Conservation (phyloP, 1,140 invertebrate species). For the Plodia interpunctella region DNA sequence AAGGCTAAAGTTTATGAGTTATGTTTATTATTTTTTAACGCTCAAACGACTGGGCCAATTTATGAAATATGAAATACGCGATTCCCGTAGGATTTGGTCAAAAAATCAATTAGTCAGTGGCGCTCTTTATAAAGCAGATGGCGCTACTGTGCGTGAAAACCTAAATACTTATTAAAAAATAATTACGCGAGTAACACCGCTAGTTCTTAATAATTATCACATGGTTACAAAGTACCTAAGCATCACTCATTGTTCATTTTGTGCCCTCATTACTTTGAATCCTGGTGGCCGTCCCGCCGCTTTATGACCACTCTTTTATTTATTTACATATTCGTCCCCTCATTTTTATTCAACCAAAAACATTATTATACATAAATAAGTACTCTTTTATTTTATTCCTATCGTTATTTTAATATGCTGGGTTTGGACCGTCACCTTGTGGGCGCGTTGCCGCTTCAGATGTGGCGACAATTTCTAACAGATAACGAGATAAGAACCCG, state of each 20-base stretch:
- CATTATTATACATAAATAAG: conserved; percentile 72
- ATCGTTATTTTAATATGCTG: conserved; percentile 65
- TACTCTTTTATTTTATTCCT: conserved; percentile 66
- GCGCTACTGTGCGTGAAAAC: no score
- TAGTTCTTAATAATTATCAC: no score
- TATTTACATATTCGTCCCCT: conserved; percentile 69
- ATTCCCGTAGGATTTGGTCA: no score
- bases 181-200: no score
- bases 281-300: conserved; percentile 22
- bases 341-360: conserved; percentile 69
- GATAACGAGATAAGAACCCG: conserved; percentile 63
- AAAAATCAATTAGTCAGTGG: no score
- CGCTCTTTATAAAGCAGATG: no score
- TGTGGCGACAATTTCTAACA: conserved; percentile 61
- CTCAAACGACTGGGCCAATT: no score
- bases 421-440: conserved; percentile 56
- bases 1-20: no score
- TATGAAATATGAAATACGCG: no score
- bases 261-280: neutral
- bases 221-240: no score
- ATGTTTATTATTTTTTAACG: no score
- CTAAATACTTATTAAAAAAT: no score
- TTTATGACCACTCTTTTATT: conserved; percentile 59
- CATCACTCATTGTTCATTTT: neutral
- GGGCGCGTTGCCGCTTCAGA: conserved; percentile 45